Conservation (phyloP, 92 coral and sea anemone species). For the Meandrina meandrites region DNA sequence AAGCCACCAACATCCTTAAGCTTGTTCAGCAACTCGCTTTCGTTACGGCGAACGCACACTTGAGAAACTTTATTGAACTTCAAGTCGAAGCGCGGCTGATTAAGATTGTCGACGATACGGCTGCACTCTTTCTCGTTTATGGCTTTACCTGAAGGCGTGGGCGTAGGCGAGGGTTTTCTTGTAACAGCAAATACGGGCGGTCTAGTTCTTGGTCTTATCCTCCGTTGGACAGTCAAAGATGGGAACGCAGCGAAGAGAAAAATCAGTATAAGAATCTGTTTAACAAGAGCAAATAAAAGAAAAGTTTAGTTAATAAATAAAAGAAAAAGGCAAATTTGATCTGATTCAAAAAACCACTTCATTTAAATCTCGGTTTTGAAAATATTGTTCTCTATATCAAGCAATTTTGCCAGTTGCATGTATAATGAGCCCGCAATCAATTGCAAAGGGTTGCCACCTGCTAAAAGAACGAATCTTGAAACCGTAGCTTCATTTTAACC, state of each 20-base stretch:
- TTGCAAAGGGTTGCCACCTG: too few relatives aligned
- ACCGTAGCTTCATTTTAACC: too few relatives aligned
- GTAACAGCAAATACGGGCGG: background rate
- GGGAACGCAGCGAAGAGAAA: background rate
- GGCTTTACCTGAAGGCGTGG: background rate
- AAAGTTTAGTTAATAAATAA: background rate
- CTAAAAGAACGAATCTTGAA: too few relatives aligned
- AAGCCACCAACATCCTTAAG: conserved; percentile 30
- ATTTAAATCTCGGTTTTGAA: background rate
- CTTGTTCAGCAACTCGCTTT: conserved; percentile 16
- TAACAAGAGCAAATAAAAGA: background rate
- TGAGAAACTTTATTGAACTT: background rate
- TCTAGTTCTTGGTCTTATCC: background rate
- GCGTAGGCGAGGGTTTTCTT: background rate
- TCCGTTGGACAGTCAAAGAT: background rate
- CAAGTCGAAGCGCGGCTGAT: background rate
- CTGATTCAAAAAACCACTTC: background rate
- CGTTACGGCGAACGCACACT: conserved; percentile 20
- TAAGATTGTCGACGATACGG: background rate
- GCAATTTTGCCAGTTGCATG: too few relatives aligned
- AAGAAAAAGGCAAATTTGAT: background rate
- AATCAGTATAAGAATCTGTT: background rate
- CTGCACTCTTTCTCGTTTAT: background rate
- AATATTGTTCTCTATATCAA: background rate
- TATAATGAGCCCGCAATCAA: too few relatives aligned